Percentiles rank a stretch among this genome's conserved stretches.
These are phyloP conservation scores for Notolabrus celidotus DNA, from an alignment of 2,797 vertebrate species.

Conservation along the genomic window DNA sequence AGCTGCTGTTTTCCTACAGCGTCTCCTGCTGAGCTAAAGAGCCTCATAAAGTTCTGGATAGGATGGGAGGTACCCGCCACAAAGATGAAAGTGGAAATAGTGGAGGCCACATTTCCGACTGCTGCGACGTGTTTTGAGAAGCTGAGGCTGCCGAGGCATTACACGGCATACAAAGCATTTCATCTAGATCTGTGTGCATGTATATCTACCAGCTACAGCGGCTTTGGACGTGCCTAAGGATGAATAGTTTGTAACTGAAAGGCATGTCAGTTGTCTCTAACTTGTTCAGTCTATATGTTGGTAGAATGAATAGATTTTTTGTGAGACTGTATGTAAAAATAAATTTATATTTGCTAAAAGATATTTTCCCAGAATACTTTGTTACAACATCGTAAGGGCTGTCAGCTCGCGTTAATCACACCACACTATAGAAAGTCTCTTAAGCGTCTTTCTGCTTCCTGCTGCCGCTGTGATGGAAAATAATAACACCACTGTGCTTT, in stretches of 20 bases:
- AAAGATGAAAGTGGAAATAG: conserved; percentile 64
- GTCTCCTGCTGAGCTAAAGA: conserved; percentile 53
- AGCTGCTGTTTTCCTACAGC: conserved; percentile 27
- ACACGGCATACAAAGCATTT: conserved; percentile 42
- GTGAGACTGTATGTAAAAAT: conserved; percentile 4
- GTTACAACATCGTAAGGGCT: background rate
- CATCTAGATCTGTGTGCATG: conserved; percentile 52
- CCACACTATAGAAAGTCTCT: no score
- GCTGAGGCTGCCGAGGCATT: conserved; percentile 63
- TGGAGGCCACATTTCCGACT: conserved; percentile 46
- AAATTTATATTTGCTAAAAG: background rate
- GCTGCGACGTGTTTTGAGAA: conserved; percentile 64
- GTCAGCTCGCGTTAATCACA: background rate
- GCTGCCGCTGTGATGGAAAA: no score
- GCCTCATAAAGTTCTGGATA: conserved; percentile 62
- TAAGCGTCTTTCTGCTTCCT: no score
- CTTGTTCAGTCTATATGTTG: background rate
- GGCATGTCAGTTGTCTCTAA: background rate
- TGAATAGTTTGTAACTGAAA: background rate
- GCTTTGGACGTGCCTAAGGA: conserved; percentile 53
- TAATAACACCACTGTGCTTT: no score
- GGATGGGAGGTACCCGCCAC: conserved; percentile 65
- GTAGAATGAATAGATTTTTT: background rate
- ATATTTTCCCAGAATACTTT: background rate
- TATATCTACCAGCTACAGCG: conserved; percentile 42